Evolutionary conservation across 1,140 invertebrate genomes (phyloP).

Genomic region (Gryllus bimaculatus): DNA sequence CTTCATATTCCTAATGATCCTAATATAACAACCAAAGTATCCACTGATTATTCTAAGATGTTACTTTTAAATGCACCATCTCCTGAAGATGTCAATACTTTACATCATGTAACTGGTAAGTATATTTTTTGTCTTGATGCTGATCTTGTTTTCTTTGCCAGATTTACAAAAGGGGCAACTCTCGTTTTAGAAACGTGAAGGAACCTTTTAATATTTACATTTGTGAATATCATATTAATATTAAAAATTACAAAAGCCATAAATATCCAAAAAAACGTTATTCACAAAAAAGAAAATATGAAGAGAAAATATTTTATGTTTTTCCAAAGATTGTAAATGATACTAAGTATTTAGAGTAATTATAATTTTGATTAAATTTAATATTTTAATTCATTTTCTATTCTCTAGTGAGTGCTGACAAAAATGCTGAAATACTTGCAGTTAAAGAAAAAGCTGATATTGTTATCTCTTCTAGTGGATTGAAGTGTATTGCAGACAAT

Average conservation of each 20-base stretch:
- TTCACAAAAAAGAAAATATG: no score
- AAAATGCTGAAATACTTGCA: constrained; percentile 33
- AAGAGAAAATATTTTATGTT: no score
- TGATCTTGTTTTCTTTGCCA: no score
- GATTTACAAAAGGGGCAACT: no score
- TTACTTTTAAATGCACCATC: neutral
- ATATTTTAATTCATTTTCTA: neutral
- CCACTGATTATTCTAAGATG: neutral
- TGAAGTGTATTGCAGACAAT: constrained; percentile 36
- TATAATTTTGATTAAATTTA: neutral
- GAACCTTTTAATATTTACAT: no score
- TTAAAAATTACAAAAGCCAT: no score
- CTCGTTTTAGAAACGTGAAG: no score
- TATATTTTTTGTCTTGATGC: neutral
- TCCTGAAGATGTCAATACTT: neutral
- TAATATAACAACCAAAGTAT: neutral
- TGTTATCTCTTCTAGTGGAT: constrained; percentile 38
- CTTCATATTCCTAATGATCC: neutral
- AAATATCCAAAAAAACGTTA: no score
- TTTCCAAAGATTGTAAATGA: no score
- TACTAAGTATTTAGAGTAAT: no score
- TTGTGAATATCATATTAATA: no score
- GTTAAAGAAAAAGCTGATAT: constrained; percentile 32
- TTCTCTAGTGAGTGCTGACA: constrained; percentile 33
- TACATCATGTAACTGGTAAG: neutral